Conservation (phyloP, 2,797 vertebrate species). For the Poecilia velifera region DNA sequence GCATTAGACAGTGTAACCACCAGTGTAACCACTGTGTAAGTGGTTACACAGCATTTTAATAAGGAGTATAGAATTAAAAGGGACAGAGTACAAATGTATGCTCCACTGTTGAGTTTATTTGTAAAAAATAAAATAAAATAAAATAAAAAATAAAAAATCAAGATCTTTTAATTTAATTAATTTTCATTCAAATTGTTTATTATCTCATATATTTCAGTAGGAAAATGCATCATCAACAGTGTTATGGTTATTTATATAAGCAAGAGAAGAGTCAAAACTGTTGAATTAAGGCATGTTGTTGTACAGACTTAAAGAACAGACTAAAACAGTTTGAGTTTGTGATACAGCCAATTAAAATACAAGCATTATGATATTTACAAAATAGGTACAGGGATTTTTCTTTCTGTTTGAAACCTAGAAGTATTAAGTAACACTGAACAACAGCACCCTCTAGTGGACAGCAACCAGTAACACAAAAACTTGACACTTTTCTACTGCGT, state of each 20-base stretch:
- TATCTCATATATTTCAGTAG: background rate
- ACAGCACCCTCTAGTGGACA: conserved; percentile 22
- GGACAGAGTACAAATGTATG: background rate
- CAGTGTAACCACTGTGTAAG: too few species aligned
- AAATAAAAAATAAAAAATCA: too few species aligned
- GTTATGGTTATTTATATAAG: background rate
- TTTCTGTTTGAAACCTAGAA: background rate
- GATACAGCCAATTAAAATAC: background rate
- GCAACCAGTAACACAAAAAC: background rate
- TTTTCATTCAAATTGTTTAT: background rate
- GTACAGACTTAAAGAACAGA: background rate
- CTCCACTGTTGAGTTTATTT: background rate
- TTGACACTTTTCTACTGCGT: background rate
- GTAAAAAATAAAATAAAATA: background rate
- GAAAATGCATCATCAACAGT: background rate
- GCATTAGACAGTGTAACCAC: too few species aligned
- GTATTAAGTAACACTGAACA: background rate
- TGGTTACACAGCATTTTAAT: background rate
- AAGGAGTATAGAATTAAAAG: background rate
- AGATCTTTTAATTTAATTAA: too few species aligned
- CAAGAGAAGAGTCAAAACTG: background rate
- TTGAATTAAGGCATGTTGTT: background rate
- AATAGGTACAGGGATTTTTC: background rate
- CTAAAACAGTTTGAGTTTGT: background rate
- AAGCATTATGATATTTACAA: background rate